These are phyloP conservation scores for Morone saxatilis DNA, from an alignment of 2,113 vertebrate species.

Conservation along the genomic window DNA sequence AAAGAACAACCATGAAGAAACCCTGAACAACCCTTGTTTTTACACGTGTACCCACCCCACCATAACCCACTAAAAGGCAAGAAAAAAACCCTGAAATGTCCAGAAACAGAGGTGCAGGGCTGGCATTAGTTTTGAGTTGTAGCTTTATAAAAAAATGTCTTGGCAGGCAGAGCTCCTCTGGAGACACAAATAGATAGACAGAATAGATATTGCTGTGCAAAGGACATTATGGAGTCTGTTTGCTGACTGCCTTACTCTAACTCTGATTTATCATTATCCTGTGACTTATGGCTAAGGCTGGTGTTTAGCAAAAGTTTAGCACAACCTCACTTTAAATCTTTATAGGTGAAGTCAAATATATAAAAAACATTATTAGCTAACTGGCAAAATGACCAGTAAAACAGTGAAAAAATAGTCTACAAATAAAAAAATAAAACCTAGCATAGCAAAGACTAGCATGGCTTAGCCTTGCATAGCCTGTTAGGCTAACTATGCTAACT, in stretches of 20 bases:
- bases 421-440: not conserved
- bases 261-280: slow-evolving; percentile 1
- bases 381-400: not conserved
- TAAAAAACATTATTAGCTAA: not conserved
- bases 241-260: not conserved
- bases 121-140: slow-evolving; percentile 17
- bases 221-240: not conserved
- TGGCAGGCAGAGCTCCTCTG: slow-evolving; percentile 29
- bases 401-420: not conserved
- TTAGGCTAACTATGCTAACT: not conserved
- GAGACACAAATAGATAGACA: slow-evolving; percentile 36
- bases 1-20: slow-evolving; percentile 21
- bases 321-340: not conserved
- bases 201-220: not conserved
- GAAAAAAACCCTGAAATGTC: slow-evolving; percentile 32
- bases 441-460: too few species aligned
- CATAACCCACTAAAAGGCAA: slow-evolving; percentile 11
- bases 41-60: slow-evolving; percentile 8
- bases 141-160: slow-evolving; percentile 35
- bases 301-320: not conserved
- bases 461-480: not conserved
- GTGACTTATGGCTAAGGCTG: not conserved
- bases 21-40: slow-evolving; percentile 9
- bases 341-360: not conserved
- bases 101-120: slow-evolving; percentile 4